A percentile compares a stretch with the other conserved stretches of the same genome.
phyloP scores from a whole-genome alignment of 2,113 vertebrate species.

The Pheucticus melanocephalus region DNA sequence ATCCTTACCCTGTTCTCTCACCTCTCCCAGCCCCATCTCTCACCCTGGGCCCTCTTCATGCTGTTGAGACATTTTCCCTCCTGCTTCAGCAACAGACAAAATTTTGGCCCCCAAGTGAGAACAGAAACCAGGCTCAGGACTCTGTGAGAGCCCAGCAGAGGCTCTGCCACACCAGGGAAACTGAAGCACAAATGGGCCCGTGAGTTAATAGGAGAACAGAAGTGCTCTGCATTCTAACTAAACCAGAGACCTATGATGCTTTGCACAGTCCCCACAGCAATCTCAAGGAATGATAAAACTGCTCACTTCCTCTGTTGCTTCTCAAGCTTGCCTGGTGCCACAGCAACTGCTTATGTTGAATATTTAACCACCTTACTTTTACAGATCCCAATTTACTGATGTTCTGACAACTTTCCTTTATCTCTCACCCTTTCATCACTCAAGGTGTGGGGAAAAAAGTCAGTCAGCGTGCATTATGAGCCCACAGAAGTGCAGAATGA shows the following conservation, averaged over 20 bases:
- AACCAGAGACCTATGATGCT: background rate
- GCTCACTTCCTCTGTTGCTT: background rate
- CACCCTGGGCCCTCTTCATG: background rate
- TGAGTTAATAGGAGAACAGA: background rate
- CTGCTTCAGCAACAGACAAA: background rate
- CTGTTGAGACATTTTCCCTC: background rate
- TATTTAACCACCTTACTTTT: background rate
- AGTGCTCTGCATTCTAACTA: background rate
- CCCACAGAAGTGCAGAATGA: background rate
- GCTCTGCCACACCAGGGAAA: background rate
- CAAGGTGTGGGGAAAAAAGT: background rate
- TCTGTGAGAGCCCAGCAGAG: background rate
- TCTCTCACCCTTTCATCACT: background rate
- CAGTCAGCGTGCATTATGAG: background rate
- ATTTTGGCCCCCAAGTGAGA: background rate
- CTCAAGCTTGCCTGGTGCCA: background rate
- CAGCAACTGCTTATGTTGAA: background rate
- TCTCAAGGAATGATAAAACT: background rate
- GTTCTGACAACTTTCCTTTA: background rate
- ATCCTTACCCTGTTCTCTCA: background rate
- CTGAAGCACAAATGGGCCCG: accelerated
- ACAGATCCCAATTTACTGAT: background rate
- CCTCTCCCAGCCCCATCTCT: background rate
- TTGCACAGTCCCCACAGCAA: background rate
- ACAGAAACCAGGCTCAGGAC: background rate